Base-by-base conservation (phyloP, 1,140 invertebrate species). In the Calephelis nemesis region DNA sequence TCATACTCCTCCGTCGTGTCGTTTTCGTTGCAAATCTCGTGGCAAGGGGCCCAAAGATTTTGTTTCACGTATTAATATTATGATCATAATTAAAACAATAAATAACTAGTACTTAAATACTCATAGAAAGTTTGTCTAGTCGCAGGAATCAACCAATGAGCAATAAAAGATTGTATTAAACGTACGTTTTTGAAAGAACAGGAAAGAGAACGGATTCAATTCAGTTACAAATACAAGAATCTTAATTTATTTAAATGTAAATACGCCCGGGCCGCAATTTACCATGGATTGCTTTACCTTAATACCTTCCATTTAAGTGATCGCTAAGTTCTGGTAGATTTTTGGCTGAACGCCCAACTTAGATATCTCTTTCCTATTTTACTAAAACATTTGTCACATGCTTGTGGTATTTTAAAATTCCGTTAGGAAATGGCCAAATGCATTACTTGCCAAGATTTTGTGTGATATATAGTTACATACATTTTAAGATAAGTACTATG, bases 291-390 rank as follows among this genome's bases (percentile, higher is more conserved):
- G 63, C 48, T 19, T 50, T 65, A 60, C 58, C 49, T 65, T 65
- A 65, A 52, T 65, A 19, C 47, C 30, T 47, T 42, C 47, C 48
- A 50, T 65, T 65, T 13, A 50, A 50, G 39, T 65, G 63, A 65
- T 65, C 48, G 40, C 49, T 65, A 65, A 65, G 47, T 65, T 65
- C 48, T 50, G 63, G 39, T 50, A 49, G 63, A 65, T 52, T 65
- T 65, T 65, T 65, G 63, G 63, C 48, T 50, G 48, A 49, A 49
- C 48, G 63, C 63, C 63, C 63, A 65, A 60, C 58, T 30, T 7
- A 60, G 58, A 12, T 60, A 60, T 60, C 54, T 54, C 54, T 58
- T 58, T 58, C 19, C 39, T 60, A 60, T 42, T 60, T 60, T 60
- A 60, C 58, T 42, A 60, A 60, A 60, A 60, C 58, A 60, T 60